A percentile compares a stretch with the other conserved stretches of the same genome.
phyloP scores from a whole-genome alignment of 2,888 invertebrate genomes.

The Gortyna flavago region DNA sequence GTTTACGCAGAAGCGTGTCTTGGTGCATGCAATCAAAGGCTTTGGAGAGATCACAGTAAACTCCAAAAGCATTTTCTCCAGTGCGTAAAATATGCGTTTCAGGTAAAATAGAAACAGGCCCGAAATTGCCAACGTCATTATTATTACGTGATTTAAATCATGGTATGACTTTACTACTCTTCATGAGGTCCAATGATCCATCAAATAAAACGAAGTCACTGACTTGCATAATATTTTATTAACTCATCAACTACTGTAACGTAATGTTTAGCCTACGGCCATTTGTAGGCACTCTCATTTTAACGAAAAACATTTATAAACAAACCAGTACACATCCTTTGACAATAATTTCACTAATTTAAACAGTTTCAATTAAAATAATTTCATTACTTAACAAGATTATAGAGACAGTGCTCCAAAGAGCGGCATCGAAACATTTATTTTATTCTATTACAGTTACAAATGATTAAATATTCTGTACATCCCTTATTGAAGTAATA shows the following conservation, averaged over 20 bases:
- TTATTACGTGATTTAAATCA: background rate
- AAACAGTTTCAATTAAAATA: constrained; percentile 15
- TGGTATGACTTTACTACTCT: background rate
- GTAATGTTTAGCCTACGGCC: constrained; percentile 33
- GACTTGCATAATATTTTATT: constrained; percentile 61
- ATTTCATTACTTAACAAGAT: constrained; percentile 28
- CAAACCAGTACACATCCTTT: constrained; percentile 43
- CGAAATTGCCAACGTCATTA: background rate
- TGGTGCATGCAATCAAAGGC: background rate
- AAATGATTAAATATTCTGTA: constrained; percentile 27
- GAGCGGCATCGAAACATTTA: constrained; percentile 17
- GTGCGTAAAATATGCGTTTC: background rate
- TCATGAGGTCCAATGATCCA: background rate
- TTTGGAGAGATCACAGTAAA: background rate
- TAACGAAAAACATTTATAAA: constrained; percentile 41
- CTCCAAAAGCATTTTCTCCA: background rate
- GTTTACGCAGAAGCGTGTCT: background rate
- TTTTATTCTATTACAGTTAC: constrained; percentile 18
- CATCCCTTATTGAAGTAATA: constrained; percentile 26
- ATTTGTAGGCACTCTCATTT: constrained; percentile 55
- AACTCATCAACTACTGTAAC: constrained; percentile 61
- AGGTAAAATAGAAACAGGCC: background rate
- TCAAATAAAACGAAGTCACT: constrained; percentile 11
- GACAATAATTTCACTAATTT: constrained; percentile 19
- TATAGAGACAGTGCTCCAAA: constrained; percentile 9